These are phyloP conservation scores for Chrysina gloriosa DNA, from an alignment of 2,888 invertebrate species.

Conservation along the genomic window DNA sequence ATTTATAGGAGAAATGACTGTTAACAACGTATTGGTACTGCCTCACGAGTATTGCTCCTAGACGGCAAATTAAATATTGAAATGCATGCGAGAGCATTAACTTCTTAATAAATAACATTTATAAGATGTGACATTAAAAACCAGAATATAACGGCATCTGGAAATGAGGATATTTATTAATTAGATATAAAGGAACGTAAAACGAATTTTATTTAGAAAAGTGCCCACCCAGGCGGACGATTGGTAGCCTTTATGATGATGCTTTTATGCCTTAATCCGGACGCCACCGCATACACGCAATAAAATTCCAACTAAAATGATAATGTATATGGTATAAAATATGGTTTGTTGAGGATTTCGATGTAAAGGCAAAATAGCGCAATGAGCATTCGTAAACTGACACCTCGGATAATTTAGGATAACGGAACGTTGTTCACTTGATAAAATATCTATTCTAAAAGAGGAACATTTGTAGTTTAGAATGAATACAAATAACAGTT, in stretches of 20 bases:
- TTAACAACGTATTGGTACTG: neutral
- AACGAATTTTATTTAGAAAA: constrained; percentile 21
- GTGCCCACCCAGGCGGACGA: constrained; percentile 38
- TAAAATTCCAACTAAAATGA: too few relatives aligned
- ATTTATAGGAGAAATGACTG: constrained; percentile 33
- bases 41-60: neutral
- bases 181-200: constrained; percentile 25
- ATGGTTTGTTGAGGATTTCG: neutral
- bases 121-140: constrained; percentile 28
- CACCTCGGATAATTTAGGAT: too few relatives aligned
- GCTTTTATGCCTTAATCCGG: neutral
- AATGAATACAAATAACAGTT: too few relatives aligned
- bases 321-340: too few relatives aligned
- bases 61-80: constrained; percentile 23
- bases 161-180: constrained; percentile 35
- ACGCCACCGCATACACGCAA: neutral
- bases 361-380: too few relatives aligned
- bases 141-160: constrained; percentile 10
- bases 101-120: constrained; percentile 31
- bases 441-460: too few relatives aligned
- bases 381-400: too few relatives aligned
- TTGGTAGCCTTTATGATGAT: constrained; percentile 24
- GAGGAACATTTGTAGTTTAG: too few relatives aligned
- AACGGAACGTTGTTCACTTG: too few relatives aligned
- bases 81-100: constrained; percentile 26